Conservation (phyloP, 2,113 vertebrate genomes). For the Porphyrio hochstetteri region DNA sequence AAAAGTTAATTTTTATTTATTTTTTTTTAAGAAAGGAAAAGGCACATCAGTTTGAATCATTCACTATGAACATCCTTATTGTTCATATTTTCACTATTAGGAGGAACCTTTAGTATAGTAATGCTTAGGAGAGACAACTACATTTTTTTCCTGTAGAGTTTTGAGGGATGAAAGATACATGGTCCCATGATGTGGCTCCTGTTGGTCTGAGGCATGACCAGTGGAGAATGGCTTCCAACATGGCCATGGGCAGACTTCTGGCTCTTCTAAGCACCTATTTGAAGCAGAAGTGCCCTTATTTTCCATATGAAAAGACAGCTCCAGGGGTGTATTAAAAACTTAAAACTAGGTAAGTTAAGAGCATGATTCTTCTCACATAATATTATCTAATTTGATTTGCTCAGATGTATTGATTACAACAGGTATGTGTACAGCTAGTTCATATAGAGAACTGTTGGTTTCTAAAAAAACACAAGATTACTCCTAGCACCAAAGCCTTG, state of each 20-base stretch:
- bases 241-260: not conserved
- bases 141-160: not conserved
- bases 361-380: not conserved
- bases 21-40: not conserved
- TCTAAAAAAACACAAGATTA: not conserved
- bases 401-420: not conserved
- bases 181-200: not conserved
- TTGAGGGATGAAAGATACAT: not conserved
- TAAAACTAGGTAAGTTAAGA: not conserved
- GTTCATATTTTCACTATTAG: not conserved
- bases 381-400: not conserved
- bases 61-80: not conserved
- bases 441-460: not conserved
- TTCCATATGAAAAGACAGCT: not conserved
- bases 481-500: not conserved
- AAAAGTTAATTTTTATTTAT: not conserved
- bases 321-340: not conserved
- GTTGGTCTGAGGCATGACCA: not conserved
- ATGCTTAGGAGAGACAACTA: not conserved
- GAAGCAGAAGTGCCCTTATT: not conserved
- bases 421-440: not conserved
- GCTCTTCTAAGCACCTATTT: not conserved
- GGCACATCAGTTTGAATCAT: not conserved
- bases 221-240: not conserved
- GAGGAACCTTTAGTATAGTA: not conserved